Evolutionary conservation across 2,888 invertebrate genomes (phyloP), one percentile per base, ranked within the genome.

Genomic region (Cheilosia vulpina): DNA sequence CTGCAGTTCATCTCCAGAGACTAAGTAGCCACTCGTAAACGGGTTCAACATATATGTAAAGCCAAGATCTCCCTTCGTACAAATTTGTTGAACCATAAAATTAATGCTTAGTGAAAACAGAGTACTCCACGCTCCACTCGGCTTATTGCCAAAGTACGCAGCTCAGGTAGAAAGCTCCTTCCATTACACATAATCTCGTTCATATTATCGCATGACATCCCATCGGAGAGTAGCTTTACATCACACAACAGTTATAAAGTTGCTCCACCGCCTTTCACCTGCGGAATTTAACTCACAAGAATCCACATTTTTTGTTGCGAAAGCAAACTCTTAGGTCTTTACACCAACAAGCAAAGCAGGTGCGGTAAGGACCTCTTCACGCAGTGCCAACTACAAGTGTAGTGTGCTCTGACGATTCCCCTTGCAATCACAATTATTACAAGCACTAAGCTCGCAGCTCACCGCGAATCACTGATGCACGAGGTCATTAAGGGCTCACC

Each of bases 401-500:
- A 27, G 62, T n/a, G 19, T 27, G 58, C 24, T 66, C 43, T 53
- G 27, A 73, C 45, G 55, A 78, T 34, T 60, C 19, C 55, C 66
- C 68, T 15, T 9, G 69, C 63, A 84, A 84, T 75, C 76, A 75
- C 73, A 63, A 65, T 38, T 52, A 73, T 75, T 80, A 75, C 73
- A 63, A 58, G 45, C 57, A 73, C 71, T 53, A 57, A 52, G 69
- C 57, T 58, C 13, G 21, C 53, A 79, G 83, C 79, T 79, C 79
- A 69, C 62, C 24, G 34, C 45, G 62, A 85, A 77, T 81, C 81
- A 81, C 81, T 81, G 81, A 85, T 76, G 85, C 85, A 85, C 71
- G 85, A 85, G 76, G 81, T 85, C 85, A 81, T 85, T 85, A 85
- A 68, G 85, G 76, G 81, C 81, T 77, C 63, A 77, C 71, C 81